These are phyloP conservation scores for Pachyramphus minor DNA, from an alignment of 2,113 vertebrate species.

Conservation along the genomic window DNA sequence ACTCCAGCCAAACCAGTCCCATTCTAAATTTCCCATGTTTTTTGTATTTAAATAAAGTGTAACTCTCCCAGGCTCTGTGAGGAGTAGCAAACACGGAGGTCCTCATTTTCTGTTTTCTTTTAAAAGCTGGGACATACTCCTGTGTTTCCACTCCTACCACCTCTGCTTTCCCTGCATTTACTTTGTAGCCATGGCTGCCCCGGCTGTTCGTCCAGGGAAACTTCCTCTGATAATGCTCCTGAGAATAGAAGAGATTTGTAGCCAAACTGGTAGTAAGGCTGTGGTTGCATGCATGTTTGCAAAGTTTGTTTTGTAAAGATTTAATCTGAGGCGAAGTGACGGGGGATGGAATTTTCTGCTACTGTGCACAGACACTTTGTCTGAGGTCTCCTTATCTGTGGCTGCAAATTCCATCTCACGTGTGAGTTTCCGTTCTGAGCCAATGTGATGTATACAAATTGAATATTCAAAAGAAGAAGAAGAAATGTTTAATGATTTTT, in stretches of 20 bases:
- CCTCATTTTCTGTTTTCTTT: not conserved
- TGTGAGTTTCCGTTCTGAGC: not conserved
- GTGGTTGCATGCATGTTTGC: slow-evolving; percentile 4
- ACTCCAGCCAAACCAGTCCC: not conserved
- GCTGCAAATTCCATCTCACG: accelerated
- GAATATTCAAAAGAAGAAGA: not conserved
- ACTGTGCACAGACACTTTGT: not conserved
- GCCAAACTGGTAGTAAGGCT: slow-evolving; percentile 2
- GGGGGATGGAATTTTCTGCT: not conserved
- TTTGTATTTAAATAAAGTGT: not conserved
- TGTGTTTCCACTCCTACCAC: not conserved
- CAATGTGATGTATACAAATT: not conserved
- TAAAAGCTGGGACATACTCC: not conserved
- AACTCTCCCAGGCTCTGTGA: not conserved
- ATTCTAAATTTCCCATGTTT: not conserved
- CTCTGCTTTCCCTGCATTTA: not conserved
- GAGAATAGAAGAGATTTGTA: not conserved
- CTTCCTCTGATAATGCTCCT: not conserved
- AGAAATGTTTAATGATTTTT: not conserved
- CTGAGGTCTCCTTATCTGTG: not conserved
- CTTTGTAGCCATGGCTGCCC: not conserved
- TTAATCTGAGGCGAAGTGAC: not conserved
- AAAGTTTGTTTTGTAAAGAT: slow-evolving; percentile 32
- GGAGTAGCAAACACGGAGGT: not conserved
- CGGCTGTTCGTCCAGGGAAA: not conserved